A percentile compares a stretch with the other conserved stretches of the same genome.
Evolutionary conservation across 2,888 invertebrate species (phyloP).

Genomic region (Chrysolina americana): DNA sequence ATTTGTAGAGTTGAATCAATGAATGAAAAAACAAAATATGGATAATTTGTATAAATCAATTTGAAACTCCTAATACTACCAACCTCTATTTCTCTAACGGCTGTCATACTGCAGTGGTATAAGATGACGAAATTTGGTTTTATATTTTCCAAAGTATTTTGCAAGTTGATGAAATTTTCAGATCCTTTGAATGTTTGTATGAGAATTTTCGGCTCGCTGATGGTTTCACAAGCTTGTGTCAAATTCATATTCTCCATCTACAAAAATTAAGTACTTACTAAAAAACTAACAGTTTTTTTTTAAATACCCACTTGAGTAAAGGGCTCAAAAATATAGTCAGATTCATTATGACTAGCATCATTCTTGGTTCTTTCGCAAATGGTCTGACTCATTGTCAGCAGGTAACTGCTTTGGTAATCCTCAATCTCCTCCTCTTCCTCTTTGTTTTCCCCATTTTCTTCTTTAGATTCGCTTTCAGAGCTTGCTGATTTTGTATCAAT

Average conservation of each 20-base stretch:
- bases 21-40: not conserved
- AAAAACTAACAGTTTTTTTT: conserved; percentile 42
- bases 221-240: conserved; percentile 73
- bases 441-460: conserved; percentile 50
- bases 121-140: conserved; percentile 88
- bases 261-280: conserved; percentile 48
- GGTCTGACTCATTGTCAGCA: conserved; percentile 79
- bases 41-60: conserved; percentile 12
- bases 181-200: conserved; percentile 86
- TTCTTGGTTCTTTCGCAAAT: conserved; percentile 43
- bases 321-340: conserved; percentile 73
- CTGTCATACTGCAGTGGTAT: conserved; percentile 90
- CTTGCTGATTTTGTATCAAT: conserved; percentile 56
- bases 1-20: no score
- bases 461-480: conserved; percentile 46
- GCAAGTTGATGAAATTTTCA: conserved; percentile 81
- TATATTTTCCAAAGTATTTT: conserved; percentile 77
- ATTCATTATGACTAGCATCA: conserved; percentile 54
- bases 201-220: conserved; percentile 77
- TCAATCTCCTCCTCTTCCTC: conserved; percentile 68
- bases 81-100: conserved; percentile 92
- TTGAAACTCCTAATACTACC: not conserved
- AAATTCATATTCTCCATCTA: conserved; percentile 80
- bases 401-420: conserved; percentile 75
- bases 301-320: conserved; percentile 73